A percentile compares a stretch with the other conserved stretches of the same genome.
phyloP scores from a whole-genome alignment of 1,140 invertebrate genomes.

The Drosophila nigromelanica region DNA sequence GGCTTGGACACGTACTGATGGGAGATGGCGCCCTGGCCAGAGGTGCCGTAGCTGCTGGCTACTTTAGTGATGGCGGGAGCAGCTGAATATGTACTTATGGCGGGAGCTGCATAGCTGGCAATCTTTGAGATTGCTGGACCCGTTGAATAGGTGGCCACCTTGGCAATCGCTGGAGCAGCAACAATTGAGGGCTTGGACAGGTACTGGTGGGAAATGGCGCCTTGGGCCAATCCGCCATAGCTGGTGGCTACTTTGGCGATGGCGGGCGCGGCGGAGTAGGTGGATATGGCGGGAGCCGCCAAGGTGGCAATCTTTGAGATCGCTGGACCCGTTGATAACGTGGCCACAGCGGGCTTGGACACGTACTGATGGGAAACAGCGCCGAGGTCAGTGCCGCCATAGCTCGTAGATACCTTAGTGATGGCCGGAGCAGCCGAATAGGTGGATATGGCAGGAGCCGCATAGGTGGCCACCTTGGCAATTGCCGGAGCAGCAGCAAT shows the following conservation, averaged over 20 bases:
- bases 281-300: constrained; percentile 18
- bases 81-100: constrained; percentile 31
- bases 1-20: constrained; percentile 69
- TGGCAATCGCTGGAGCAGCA: constrained; percentile 34
- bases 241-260: constrained; percentile 30
- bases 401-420: constrained; percentile 47
- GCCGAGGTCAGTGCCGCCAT: constrained; percentile 36
- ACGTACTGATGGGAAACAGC: constrained; percentile 69
- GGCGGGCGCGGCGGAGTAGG: constrained; percentile 31
- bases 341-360: constrained; percentile 57
- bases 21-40: constrained; percentile 46
- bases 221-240: constrained; percentile 35
- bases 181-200: constrained; percentile 50
- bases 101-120: constrained; percentile 55
- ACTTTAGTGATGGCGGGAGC: constrained; percentile 45
- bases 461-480: constrained; percentile 35
- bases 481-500: constrained; percentile 49
- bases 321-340: constrained; percentile 37
- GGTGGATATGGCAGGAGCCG: constrained; percentile 45
- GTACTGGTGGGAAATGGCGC: constrained; percentile 62
- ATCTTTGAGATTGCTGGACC: constrained; percentile 58
- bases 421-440: constrained; percentile 44
- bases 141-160: constrained; percentile 31
- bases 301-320: constrained; percentile 38
- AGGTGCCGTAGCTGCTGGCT: constrained; percentile 8